These are phyloP conservation scores for Latheticus oryzae DNA, from an alignment of 2,888 invertebrate genomes.

Conservation along the genomic window DNA sequence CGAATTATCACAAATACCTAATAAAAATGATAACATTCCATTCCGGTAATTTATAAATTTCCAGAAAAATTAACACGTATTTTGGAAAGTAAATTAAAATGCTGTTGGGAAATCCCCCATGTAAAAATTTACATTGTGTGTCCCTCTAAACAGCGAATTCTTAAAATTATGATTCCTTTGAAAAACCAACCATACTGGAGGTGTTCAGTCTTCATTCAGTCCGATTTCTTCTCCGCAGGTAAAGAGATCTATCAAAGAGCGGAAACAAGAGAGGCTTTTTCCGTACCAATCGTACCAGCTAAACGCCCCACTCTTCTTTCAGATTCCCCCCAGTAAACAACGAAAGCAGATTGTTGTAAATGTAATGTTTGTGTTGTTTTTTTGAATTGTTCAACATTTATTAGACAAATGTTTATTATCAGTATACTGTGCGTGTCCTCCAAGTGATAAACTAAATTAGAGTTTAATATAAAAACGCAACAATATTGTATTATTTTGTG, in stretches of 20 bases:
- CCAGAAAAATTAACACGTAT: too few relatives aligned
- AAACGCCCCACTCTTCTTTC: conserved; percentile 40
- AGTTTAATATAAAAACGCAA: not conserved
- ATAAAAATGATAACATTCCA: too few relatives aligned
- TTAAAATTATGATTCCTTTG: too few relatives aligned
- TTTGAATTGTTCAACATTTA: conserved; percentile 30
- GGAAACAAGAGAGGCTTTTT: conserved; percentile 31
- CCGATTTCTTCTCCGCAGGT: conserved; percentile 19
- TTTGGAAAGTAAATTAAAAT: too few relatives aligned
- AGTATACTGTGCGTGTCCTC: conserved; percentile 18
- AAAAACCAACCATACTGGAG: too few relatives aligned
- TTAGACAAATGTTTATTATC: conserved; percentile 32
- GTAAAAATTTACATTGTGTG: too few relatives aligned
- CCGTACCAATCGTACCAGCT: conserved; percentile 51
- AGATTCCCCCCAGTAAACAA: conserved; percentile 26
- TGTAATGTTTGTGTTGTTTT: conserved; percentile 23
- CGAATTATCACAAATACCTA: too few relatives aligned
- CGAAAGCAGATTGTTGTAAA: not conserved
- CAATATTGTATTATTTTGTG: conserved; percentile 1
- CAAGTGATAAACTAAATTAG: conserved; percentile 23
- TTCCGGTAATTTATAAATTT: too few relatives aligned
- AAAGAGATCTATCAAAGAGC: conserved; percentile 24
- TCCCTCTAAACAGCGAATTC: too few relatives aligned
- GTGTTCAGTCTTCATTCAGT: not conserved
- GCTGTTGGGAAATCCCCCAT: too few relatives aligned